Evolutionary conservation across 2,113 vertebrate genomes (phyloP), one percentile per base, ranked within the genome.

Genomic region (Cephalopterus ornatus): DNA sequence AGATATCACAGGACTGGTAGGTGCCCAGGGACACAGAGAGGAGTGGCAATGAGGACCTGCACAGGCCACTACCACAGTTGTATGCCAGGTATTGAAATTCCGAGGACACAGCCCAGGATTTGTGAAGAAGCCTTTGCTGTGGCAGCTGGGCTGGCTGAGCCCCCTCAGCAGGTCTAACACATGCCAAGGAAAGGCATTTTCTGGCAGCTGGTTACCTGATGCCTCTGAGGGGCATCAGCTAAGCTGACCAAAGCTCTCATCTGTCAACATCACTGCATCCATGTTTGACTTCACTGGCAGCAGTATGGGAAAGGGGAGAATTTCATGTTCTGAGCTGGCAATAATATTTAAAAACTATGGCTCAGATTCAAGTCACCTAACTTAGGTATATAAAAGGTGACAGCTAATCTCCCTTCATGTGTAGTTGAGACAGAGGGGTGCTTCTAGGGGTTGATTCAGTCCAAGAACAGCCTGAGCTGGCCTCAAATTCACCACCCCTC

Each of bases 21-120:
- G 32, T 67, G 42, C 8, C 30, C 0, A 0, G 14, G 8, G 15
- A 11, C 1, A 3, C 24, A 30, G 19, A 76, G 30, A 1, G 2
- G 63, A 77, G 37, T 6, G 18, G 13, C 32, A 63, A 9, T 4
- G 35, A 78, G 24, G 33, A 77, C 22, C 28, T 75, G 19, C 9
- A 15, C 1, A 13, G 14, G 35, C 8, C 49, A 23, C n/a, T 28
- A 44, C 27, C 4, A 1, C 13, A 24, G 55, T 5, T 6, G 0
- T 16, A 35, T 1, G 8, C 15, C 16, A 65, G 81, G 18, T 42
- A 85, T 5, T 11, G 23, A 37, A 58, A 77, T 73, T 77, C 52
- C 4, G 2, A 65, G 28, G 61, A 35, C 32, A 44, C 23, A 74
- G 52, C 17, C n/a, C 16, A 5, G 41, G 46, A 85, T 70, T 55